Percentiles rank a stretch among this genome's conserved stretches.
Evolutionary conservation across 1,140 invertebrate species (phyloP).

Genomic region (Copidosoma floridanum): DNA sequence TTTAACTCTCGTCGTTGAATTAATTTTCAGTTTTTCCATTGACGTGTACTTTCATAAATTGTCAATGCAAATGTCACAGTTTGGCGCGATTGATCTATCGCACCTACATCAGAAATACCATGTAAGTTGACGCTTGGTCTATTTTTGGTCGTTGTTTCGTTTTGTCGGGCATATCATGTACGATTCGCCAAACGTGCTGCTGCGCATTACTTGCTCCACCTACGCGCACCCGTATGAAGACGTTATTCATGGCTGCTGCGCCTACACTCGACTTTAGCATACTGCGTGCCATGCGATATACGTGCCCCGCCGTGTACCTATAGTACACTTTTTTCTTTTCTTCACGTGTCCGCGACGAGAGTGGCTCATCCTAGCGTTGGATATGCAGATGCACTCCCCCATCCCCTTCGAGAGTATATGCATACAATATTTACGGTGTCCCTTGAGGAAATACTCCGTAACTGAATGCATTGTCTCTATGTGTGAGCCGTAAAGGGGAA

Average conservation of each 20-base stretch:
- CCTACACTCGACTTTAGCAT: constrained; percentile 40
- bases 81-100: too few species aligned
- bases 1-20: too few species aligned
- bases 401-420: constrained; percentile 23
- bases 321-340: constrained; percentile 24
- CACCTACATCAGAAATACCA: too few species aligned
- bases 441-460: constrained; percentile 17
- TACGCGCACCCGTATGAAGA: constrained; percentile 35
- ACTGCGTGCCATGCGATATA: constrained; percentile 34
- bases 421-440: constrained; percentile 33
- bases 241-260: constrained; percentile 43
- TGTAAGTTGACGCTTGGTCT: too few species aligned
- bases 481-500: too few species aligned
- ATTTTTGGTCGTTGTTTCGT: too few species aligned
- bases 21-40: too few species aligned
- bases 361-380: constrained; percentile 32
- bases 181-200: constrained; percentile 4
- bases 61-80: too few species aligned
- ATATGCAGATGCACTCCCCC: constrained; percentile 11
- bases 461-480: too few species aligned
- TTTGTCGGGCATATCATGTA: too few species aligned
- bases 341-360: constrained; percentile 20
- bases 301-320: constrained; percentile 20
- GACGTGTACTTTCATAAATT: too few species aligned
- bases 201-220: neutral